phyloP scores from a whole-genome alignment of 2,113 vertebrate genomes.

The Stegastes partitus region DNA sequence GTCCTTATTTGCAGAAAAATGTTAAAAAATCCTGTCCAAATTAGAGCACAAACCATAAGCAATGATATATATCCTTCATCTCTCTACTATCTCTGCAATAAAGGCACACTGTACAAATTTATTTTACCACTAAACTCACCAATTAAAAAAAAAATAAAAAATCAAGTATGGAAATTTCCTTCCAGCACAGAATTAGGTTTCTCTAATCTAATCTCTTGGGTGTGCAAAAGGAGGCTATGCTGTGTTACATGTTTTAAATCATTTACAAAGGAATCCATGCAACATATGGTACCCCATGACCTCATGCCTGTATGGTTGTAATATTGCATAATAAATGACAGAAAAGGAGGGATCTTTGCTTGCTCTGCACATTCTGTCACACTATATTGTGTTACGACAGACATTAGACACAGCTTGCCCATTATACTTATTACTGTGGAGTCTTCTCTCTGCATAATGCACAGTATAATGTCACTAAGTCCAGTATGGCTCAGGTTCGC shows the following conservation, averaged over 20 bases:
- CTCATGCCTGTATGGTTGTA: background rate
- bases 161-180: background rate
- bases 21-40: background rate
- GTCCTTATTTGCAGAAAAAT: background rate
- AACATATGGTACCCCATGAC: background rate
- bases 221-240: background rate
- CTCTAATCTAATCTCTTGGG: too few relatives aligned
- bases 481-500: conserved; percentile 40
- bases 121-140: too few relatives aligned
- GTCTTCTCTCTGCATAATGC: conserved; percentile 2
- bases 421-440: background rate
- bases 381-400: background rate
- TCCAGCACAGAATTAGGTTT: background rate
- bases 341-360: conserved; percentile 6
- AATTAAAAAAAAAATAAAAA: background rate
- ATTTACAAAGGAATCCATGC: background rate
- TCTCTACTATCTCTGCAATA: background rate
- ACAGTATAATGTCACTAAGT: conserved; percentile 1
- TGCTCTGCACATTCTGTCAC: conserved; percentile 2
- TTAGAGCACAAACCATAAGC: too few relatives aligned
- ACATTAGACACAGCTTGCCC: conserved; percentile 6
- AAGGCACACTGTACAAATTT: background rate
- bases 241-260: background rate
- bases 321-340: background rate
- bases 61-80: background rate